A percentile compares a stretch with the other conserved stretches of the same genome.
phyloP scores from a whole-genome alignment of 2,888 invertebrate species.

The Conomelus anceps region DNA sequence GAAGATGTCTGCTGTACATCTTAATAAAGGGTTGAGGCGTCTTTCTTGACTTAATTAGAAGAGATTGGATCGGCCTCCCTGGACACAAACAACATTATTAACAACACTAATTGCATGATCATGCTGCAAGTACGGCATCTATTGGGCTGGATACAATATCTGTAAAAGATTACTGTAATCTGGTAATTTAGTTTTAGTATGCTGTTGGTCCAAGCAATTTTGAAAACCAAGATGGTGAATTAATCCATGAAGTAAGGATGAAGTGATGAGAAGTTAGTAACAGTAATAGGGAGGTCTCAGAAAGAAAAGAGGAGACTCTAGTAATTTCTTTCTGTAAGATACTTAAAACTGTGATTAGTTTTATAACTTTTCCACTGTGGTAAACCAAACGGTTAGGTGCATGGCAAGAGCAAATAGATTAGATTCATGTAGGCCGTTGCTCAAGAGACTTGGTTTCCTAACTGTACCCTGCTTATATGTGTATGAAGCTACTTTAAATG shows the following conservation, averaged over 20 bases:
- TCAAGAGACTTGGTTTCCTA: too few relatives aligned
- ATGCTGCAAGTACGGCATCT: not conserved
- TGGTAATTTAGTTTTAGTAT: not conserved
- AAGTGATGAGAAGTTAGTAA: not conserved
- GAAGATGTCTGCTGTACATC: not conserved
- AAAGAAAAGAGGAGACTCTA: too few relatives aligned
- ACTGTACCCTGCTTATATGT: too few relatives aligned
- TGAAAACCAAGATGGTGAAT: not conserved
- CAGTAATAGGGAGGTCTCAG: not conserved
- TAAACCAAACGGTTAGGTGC: not conserved
- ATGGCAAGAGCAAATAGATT: too few relatives aligned
- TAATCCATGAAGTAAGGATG: not conserved
- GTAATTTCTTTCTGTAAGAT: too few relatives aligned
- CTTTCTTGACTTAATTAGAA: not conserved
- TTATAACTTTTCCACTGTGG: too few relatives aligned
- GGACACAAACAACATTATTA: not conserved
- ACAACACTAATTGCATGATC: not conserved
- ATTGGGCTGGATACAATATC: not conserved
- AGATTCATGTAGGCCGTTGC: too few relatives aligned
- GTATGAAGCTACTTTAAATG: too few relatives aligned
- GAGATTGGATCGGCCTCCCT: not conserved
- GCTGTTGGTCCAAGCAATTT: not conserved
- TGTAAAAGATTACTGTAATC: not conserved
- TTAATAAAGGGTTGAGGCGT: not conserved
- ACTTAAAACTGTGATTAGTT: too few relatives aligned